Percentiles rank a stretch among this genome's conserved stretches.
Evolutionary conservation across 2,113 vertebrate genomes (phyloP).

Genomic region (Chaetura pelagica): DNA sequence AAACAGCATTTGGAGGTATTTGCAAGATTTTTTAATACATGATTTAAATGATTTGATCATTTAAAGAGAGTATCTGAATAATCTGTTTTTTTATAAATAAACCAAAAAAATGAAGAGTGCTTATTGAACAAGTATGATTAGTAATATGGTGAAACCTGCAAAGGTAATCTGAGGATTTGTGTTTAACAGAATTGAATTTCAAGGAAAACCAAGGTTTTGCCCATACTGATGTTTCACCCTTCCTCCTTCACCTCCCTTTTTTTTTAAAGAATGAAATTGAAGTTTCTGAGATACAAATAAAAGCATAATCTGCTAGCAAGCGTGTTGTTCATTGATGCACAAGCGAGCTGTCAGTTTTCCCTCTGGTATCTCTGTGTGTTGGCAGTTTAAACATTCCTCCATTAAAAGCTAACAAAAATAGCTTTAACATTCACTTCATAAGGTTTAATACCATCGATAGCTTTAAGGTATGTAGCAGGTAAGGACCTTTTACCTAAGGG

Average conservation of each 20-base stretch:
- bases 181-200: conserved; percentile 32
- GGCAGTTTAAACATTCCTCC: background rate
- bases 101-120: background rate
- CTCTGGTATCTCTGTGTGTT: background rate
- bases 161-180: conserved; percentile 28
- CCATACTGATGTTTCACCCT: background rate
- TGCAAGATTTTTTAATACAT: background rate
- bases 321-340: background rate
- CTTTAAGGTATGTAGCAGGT: background rate
- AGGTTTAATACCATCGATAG: background rate
- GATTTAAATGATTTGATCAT: background rate
- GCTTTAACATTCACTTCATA: background rate
- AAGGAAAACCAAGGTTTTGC: conserved; percentile 25
- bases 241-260: background rate
- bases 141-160: background rate
- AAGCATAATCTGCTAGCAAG: background rate
- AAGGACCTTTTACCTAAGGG: background rate
- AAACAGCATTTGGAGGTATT: conserved; percentile 26
- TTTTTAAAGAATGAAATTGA: background rate
- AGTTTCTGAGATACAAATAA: background rate
- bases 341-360: background rate
- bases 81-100: background rate
- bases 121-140: background rate
- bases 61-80: background rate
- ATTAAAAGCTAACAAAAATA: background rate